Percentiles rank a stretch among this genome's conserved stretches.
These are phyloP conservation scores for Premnoplex brunnescens DNA, from an alignment of 2,797 vertebrate genomes.

Conservation along the genomic window DNA sequence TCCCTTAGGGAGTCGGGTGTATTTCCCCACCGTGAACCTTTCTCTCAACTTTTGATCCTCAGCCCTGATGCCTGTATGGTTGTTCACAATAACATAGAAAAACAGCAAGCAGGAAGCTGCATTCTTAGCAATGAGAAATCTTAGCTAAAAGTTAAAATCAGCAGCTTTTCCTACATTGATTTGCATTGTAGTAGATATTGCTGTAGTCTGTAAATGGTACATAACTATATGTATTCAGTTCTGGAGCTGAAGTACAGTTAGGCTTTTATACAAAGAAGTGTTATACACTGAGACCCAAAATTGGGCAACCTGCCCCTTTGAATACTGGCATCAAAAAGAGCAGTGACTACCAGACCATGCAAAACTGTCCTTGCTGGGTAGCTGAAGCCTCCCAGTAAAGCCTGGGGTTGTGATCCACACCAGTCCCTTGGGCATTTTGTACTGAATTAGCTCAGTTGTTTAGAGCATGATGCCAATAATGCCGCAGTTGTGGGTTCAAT, in stretches of 20 bases:
- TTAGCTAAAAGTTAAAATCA: not conserved
- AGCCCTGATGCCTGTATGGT: not conserved
- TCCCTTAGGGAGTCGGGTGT: accelerated
- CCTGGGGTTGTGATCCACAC: not conserved
- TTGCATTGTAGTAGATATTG: not conserved
- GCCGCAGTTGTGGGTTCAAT: not conserved
- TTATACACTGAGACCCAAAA: not conserved
- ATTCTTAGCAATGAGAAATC: not conserved
- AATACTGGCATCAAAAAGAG: not conserved
- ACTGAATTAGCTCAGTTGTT: not conserved
- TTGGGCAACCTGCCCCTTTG: not conserved
- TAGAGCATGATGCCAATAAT: not conserved
- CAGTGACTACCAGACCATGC: not conserved
- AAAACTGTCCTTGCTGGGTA: not conserved
- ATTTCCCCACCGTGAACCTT: not conserved
- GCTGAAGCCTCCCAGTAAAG: not conserved
- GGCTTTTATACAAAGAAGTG: not conserved
- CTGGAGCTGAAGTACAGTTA: not conserved
- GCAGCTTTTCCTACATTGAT: not conserved
- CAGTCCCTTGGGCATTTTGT: not conserved
- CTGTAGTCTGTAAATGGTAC: not conserved
- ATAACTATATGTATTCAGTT: not conserved
- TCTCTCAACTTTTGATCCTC: not conserved
- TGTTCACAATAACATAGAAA: not conserved
- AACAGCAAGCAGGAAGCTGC: not conserved